phyloP scores from a whole-genome alignment of 2,888 invertebrate genomes.

The Conops quadrifasciatus region DNA sequence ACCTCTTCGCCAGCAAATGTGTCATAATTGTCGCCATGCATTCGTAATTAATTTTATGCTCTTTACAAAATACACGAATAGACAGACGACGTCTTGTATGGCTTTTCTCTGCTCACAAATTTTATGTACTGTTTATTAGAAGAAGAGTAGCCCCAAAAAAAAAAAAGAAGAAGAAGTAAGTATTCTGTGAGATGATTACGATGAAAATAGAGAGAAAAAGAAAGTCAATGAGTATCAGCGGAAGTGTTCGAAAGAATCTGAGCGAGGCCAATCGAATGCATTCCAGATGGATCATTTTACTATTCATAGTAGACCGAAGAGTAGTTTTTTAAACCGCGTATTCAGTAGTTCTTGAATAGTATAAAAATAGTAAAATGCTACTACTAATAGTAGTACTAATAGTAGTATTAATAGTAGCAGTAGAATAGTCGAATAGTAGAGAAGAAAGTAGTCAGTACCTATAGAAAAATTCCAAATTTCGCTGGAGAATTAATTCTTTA shows the following conservation, averaged over 20 bases:
- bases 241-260: not conserved
- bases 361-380: too few species aligned
- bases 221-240: not conserved
- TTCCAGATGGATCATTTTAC: slow-evolving; percentile 1
- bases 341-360: too few species aligned
- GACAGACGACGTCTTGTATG: too few species aligned
- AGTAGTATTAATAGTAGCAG: too few species aligned
- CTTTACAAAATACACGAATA: not conserved
- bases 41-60: slow-evolving; percentile 33
- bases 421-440: too few species aligned
- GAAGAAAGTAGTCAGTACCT: too few species aligned
- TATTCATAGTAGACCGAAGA: not conserved
- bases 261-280: slow-evolving; percentile 10
- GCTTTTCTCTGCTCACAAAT: not conserved
- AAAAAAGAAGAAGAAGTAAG: too few species aligned
- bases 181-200: too few species aligned
- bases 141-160: too few species aligned
- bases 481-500: too few species aligned
- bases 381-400: too few species aligned
- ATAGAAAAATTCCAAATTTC: too few species aligned
- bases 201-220: not conserved
- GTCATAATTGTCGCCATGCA: slow-evolving; percentile 27
- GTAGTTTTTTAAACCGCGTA: not conserved
- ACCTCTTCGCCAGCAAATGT: not conserved
- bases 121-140: not conserved